Evolutionary conservation across 92 coral and sea anemone genomes (phyloP), one percentile per base, ranked within the genome.

Genomic region (Zoanthus gigantus): DNA sequence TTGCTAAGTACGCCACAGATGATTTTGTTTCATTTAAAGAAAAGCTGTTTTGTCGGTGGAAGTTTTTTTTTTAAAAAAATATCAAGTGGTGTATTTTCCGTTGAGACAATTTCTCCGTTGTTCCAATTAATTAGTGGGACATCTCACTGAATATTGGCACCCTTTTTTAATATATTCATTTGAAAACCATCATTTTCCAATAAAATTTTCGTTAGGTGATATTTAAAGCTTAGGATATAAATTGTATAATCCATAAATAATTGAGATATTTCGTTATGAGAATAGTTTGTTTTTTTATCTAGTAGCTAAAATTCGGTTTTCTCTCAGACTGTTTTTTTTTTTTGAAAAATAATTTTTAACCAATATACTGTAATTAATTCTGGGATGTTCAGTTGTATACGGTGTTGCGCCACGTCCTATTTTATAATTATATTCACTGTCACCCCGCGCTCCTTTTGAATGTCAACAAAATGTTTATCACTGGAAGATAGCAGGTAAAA

Each of bases 221-320:
- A 69, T 69, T 69, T 34, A 9, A 31, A 29, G 29, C 46, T 30
- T 31, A 34, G 30, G 7, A 69, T 2, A 69, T 69, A 69, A 30
- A 9, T 23, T 67, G 13, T 16, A 16, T n/a, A 67, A 18, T 18
- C 13, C 23, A 7, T 16, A 10, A 30, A 44, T 6, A 16, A 61
- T 61, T 61, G 15, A 0, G 42, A 0, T 34, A 0, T 34, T 61
- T 61, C 23, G 17, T 29, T 69, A 18, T 69, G 42, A 53, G n/a
- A 77, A 77, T 77, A 30, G 8, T 46, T 34, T 12, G 30, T n/a
- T n/a, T 53, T 77, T 77, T 8, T 76, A 29, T 54, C 82, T 52
- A 29, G 13, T 63, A 30, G 82, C 67, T 54, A 4, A 4, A 52
- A 52, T 17, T 18, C 15, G 28, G 17, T 45, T n/a, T n/a, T n/a